These are phyloP conservation scores for Numida meleagris DNA, from an alignment of 2,113 vertebrate species.

Conservation along the genomic window DNA sequence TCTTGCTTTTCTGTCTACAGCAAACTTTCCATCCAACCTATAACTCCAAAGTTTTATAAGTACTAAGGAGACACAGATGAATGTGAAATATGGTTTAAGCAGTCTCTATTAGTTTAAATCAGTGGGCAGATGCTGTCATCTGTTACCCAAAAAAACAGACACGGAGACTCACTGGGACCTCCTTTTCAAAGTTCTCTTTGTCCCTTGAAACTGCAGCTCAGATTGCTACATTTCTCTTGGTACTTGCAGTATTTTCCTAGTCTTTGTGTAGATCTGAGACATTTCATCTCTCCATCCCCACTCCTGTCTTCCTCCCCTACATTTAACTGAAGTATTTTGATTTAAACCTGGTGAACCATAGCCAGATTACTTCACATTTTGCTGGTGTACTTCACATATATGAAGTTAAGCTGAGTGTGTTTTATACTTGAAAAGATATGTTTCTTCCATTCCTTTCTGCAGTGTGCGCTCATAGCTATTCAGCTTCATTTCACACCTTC, in stretches of 20 bases:
- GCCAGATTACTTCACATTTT: neutral
- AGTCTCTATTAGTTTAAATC: neutral
- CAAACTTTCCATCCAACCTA: neutral
- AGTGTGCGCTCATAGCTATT: neutral
- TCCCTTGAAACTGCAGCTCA: neutral
- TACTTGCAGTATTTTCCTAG: neutral
- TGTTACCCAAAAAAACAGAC: neutral
- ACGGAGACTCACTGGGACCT: neutral
- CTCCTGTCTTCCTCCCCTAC: neutral
- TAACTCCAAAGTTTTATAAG: neutral
- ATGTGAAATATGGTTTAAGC: neutral
- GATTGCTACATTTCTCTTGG: neutral
- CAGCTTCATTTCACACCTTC: neutral
- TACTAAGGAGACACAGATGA: neutral
- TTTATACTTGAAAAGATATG: neutral
- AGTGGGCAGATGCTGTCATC: neutral
- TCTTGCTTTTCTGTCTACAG: neutral
- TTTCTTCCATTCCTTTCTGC: neutral
- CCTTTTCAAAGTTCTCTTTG: neutral
- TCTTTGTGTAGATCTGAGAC: neutral
- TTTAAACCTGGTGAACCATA: neutral
- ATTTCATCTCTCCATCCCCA: neutral
- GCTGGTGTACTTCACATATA: neutral
- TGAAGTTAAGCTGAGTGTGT: neutral
- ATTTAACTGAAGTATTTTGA: neutral